phyloP scores from a whole-genome alignment of 2,888 invertebrate genomes.

The Nephrotoma appendiculata region DNA sequence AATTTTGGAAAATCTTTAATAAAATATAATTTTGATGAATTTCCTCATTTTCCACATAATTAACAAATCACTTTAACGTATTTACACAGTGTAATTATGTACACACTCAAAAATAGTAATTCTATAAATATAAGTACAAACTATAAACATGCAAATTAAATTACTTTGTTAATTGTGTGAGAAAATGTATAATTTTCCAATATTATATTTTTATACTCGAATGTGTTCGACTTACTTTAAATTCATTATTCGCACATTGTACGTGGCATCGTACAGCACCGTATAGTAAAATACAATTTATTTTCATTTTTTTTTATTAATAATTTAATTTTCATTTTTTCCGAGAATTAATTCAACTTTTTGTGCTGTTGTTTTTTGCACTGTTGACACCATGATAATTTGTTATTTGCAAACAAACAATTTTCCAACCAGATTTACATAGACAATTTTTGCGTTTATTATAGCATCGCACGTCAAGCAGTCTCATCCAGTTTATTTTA shows the following conservation, averaged over 20 bases:
- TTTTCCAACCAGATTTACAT: background rate
- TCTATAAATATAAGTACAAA: background rate
- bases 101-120: background rate
- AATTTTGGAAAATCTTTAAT: background rate
- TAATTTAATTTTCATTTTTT: background rate
- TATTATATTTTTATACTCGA: background rate
- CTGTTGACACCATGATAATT: background rate
- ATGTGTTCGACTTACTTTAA: background rate
- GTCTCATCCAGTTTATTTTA: background rate
- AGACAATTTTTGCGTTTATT: background rate
- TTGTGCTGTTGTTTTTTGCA: background rate
- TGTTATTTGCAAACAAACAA: background rate
- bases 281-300: background rate
- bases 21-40: background rate
- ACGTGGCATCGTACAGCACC: background rate
- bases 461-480: background rate
- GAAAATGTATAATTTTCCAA: background rate
- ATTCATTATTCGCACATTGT: background rate
- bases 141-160: background rate
- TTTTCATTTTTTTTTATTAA: background rate
- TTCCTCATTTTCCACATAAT: background rate
- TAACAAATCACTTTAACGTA: background rate
- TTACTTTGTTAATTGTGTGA: background rate
- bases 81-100: background rate
- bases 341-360: background rate